Percentiles rank a stretch among this genome's conserved stretches.
Evolutionary conservation across 2,888 invertebrate species (phyloP).

Genomic region (Allygus modestus): DNA sequence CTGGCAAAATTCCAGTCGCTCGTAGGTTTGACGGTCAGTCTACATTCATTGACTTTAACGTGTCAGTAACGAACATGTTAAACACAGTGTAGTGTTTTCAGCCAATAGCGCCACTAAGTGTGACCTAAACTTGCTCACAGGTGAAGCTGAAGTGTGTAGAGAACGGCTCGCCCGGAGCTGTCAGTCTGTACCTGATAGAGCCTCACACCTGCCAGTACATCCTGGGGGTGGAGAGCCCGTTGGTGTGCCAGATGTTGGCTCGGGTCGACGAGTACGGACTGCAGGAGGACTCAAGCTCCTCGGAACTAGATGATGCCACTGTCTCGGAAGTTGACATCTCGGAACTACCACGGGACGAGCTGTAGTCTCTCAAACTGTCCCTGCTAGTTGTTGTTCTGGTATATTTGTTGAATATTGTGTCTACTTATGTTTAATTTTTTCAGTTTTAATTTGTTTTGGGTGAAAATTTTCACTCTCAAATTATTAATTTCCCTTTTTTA

Average conservation of each 20-base stretch:
- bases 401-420: background rate
- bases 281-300: background rate
- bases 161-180: slow-evolving; percentile 85
- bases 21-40: too few relatives aligned
- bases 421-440: too few relatives aligned
- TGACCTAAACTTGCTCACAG: too few relatives aligned
- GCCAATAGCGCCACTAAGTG: too few relatives aligned
- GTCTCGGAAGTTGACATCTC: background rate
- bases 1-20: too few relatives aligned
- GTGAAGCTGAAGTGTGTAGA: slow-evolving; percentile 88
- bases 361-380: background rate
- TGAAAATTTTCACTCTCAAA: too few relatives aligned
- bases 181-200: slow-evolving; percentile 93
- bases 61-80: too few relatives aligned
- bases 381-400: background rate
- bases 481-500: too few relatives aligned
- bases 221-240: slow-evolving; percentile 94
- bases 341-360: background rate
- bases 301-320: background rate
- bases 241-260: slow-evolving; percentile 91
- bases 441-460: too few relatives aligned
- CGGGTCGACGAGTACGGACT: slow-evolving; percentile 90
- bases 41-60: too few relatives aligned
- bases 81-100: too few relatives aligned
- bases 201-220: slow-evolving; percentile 96